These are phyloP conservation scores for Eupithecia insigniata DNA, from an alignment of 2,888 invertebrate genomes.

Conservation along the genomic window DNA sequence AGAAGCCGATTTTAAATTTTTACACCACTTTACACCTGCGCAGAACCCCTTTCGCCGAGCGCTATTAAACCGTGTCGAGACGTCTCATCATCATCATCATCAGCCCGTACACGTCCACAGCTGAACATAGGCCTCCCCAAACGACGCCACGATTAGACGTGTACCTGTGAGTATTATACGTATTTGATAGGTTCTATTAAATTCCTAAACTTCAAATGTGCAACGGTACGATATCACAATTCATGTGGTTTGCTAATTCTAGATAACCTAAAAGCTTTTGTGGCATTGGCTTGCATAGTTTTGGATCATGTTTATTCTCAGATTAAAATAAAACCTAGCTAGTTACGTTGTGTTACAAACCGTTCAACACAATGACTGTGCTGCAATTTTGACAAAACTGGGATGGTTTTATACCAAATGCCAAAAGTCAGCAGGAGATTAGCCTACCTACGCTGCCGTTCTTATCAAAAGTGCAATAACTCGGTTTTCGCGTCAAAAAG, in stretches of 20 bases:
- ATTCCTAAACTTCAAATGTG: constrained; percentile 6
- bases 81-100: too few species aligned
- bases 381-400: background rate
- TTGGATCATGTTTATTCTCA: constrained; percentile 6
- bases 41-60: too few species aligned
- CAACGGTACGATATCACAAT: constrained; percentile 15
- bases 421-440: background rate
- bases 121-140: too few species aligned
- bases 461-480: too few species aligned
- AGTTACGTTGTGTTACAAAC: background rate
- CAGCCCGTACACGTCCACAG: too few species aligned
- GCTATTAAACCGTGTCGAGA: too few species aligned
- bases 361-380: background rate
- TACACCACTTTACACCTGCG: too few species aligned
- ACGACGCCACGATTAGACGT: too few species aligned
- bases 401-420: background rate
- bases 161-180: background rate
- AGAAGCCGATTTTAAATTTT: too few species aligned
- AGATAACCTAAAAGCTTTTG: constrained; percentile 34
- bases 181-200: background rate
- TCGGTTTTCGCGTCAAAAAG: too few species aligned
- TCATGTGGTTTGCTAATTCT: constrained; percentile 20
- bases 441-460: too few species aligned
- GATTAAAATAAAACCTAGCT: background rate
- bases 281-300: constrained; percentile 10